Percentiles rank a stretch among this genome's conserved stretches.
Conservation (phyloP, 1,140 invertebrate genomes). For the Muscidifurax raptorellus region DNA sequence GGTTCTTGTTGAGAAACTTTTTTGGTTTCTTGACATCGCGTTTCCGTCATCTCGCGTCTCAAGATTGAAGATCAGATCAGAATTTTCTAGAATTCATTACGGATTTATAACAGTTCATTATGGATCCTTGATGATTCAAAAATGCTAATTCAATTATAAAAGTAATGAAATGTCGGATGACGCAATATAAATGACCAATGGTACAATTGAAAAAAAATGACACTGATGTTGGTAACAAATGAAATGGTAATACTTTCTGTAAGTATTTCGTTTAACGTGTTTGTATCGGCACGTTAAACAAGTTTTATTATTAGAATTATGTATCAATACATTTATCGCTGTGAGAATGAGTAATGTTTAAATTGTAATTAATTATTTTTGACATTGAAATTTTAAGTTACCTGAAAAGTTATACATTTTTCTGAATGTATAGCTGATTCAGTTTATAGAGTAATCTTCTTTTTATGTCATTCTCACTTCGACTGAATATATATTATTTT, state of each 20-base stretch:
- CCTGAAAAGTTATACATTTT: background rate
- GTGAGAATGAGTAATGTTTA: slow-evolving; percentile 24
- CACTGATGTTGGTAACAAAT: slow-evolving; percentile 44
- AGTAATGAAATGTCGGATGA: slow-evolving; percentile 4
- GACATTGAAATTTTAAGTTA: slow-evolving; percentile 1
- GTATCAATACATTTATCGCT: slow-evolving; percentile 31
- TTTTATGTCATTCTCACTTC: slow-evolving; percentile 39
- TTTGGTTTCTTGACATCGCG: slow-evolving; percentile 40
- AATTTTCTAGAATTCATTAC: slow-evolving; percentile 37
- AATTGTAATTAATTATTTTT: background rate
- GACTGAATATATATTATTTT: no score
- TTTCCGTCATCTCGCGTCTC: slow-evolving; percentile 5
- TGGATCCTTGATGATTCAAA: slow-evolving; percentile 30
- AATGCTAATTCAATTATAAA: background rate
- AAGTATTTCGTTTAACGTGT: slow-evolving; percentile 72
- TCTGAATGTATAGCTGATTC: background rate
- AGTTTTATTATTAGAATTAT: slow-evolving; percentile 54
- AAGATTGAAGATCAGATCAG: slow-evolving; percentile 14
- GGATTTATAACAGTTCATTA: slow-evolving; percentile 42
- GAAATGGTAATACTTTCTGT: slow-evolving; percentile 55
- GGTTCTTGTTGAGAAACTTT: background rate
- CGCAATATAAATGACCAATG: slow-evolving; percentile 37
- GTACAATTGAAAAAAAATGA: slow-evolving; percentile 48
- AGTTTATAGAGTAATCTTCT: background rate
- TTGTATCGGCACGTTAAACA: slow-evolving; percentile 71